Conservation (phyloP, 1,140 invertebrate species). For the Cecropterus lyciades region DNA sequence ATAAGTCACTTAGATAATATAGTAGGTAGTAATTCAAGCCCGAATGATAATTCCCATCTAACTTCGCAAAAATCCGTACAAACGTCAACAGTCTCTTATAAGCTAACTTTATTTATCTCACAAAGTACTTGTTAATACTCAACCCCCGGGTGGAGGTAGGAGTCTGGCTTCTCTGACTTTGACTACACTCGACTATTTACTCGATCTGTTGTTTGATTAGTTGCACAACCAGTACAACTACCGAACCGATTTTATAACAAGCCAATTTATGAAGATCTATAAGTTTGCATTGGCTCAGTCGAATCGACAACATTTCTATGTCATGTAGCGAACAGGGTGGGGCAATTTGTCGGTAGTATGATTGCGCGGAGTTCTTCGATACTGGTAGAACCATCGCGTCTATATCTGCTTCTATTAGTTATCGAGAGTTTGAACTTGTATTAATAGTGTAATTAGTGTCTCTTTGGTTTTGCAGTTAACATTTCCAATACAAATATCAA, state of each 20-base stretch:
- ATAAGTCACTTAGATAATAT: background rate
- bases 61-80: constrained; percentile 62
- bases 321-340: background rate
- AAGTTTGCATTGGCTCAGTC: constrained; percentile 20
- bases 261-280: constrained; percentile 56
- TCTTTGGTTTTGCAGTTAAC: constrained; percentile 19
- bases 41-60: constrained; percentile 37
- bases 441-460: constrained; percentile 34
- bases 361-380: background rate
- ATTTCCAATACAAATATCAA: too few species aligned
- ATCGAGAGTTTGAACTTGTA: constrained; percentile 39
- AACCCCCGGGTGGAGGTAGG: constrained; percentile 58
- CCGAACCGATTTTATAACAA: constrained; percentile 44
- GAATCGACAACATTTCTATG: constrained; percentile 15
- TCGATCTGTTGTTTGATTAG: constrained; percentile 40
- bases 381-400: background rate
- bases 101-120: constrained; percentile 81
- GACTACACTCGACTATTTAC: constrained; percentile 42
- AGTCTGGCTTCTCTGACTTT: constrained; percentile 60
- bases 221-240: constrained; percentile 5
- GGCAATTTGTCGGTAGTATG: constrained; percentile 11
- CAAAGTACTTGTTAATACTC: constrained; percentile 82
- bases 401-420: background rate
- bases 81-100: constrained; percentile 73
- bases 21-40: constrained; percentile 13